Percentiles rank a stretch among this genome's conserved stretches.
Conservation (phyloP, 1,140 invertebrate genomes). For the Cydia strobilella region DNA sequence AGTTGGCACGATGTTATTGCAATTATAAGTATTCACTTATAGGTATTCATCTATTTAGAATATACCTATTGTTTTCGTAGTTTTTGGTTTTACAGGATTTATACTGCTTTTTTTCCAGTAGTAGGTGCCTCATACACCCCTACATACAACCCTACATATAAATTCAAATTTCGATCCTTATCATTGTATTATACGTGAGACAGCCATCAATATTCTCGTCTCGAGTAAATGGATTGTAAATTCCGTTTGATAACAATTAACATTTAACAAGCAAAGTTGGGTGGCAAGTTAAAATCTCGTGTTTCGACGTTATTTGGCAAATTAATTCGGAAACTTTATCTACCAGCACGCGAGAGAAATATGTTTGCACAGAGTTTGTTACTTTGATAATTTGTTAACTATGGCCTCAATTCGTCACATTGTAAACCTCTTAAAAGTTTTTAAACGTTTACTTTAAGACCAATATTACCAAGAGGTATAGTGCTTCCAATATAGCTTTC, state of each 20-base stretch:
- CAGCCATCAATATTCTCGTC: slow-evolving; percentile 40
- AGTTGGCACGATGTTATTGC: too few species aligned
- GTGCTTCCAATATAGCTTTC: not conserved
- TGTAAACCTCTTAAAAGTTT: slow-evolving; percentile 34
- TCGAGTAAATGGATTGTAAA: slow-evolving; percentile 45
- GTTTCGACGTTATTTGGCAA: slow-evolving; percentile 67
- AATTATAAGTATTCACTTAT: too few species aligned
- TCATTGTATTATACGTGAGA: not conserved
- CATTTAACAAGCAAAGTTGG: slow-evolving; percentile 69
- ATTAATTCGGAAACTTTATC: slow-evolving; percentile 71
- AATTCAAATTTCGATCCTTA: not conserved
- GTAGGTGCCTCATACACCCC: too few species aligned
- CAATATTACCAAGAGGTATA: not conserved
- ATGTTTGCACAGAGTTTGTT: slow-evolving; percentile 61
- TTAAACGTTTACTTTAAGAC: not conserved
- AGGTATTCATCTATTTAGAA: too few species aligned
- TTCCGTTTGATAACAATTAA: slow-evolving; percentile 64
- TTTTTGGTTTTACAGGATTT: too few species aligned
- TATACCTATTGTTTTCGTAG: too few species aligned
- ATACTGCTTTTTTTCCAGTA: too few species aligned
- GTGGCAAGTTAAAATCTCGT: slow-evolving; percentile 62
- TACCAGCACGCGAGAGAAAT: slow-evolving; percentile 60
- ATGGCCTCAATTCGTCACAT: slow-evolving; percentile 39
- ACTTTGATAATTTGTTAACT: slow-evolving; percentile 57
- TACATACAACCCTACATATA: too few species aligned